These are phyloP conservation scores for Volucella inanis DNA, from an alignment of 2,888 invertebrate species.

Conservation along the genomic window DNA sequence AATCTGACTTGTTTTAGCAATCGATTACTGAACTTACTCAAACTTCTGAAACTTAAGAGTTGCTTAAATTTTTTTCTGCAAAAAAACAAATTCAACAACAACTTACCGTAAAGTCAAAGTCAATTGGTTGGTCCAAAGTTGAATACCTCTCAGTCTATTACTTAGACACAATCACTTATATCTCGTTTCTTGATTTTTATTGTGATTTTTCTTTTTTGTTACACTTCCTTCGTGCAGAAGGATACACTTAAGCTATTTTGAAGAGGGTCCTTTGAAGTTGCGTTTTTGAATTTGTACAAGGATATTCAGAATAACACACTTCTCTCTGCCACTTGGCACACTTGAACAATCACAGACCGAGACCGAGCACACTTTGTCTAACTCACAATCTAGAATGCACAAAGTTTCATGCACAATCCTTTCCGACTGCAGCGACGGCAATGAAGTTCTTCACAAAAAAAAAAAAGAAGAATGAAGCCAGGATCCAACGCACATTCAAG, in stretches of 20 bases:
- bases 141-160: slow-evolving; percentile 51
- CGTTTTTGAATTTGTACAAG: slow-evolving; percentile 20
- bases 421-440: slow-evolving; percentile 34
- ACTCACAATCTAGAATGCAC: slow-evolving; percentile 36
- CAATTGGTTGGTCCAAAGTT: slow-evolving; percentile 55
- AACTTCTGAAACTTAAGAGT: too few relatives aligned
- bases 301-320: slow-evolving; percentile 31
- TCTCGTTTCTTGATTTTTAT: slow-evolving; percentile 6
- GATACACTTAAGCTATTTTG: slow-evolving; percentile 23
- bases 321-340: slow-evolving; percentile 41
- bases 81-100: too few relatives aligned
- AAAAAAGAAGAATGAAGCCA: background rate
- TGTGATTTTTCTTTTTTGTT: slow-evolving; percentile 9
- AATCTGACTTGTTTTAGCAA: too few relatives aligned
- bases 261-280: slow-evolving; percentile 19
- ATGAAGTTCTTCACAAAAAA: slow-evolving; percentile 15
- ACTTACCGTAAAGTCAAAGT: slow-evolving; percentile 30
- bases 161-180: slow-evolving; percentile 45
- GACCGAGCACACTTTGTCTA: slow-evolving; percentile 49
- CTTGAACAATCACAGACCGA: slow-evolving; percentile 47
- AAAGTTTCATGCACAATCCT: slow-evolving; percentile 13
- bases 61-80: too few relatives aligned
- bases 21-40: too few relatives aligned
- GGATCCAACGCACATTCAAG: slow-evolving; percentile 56
- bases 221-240: slow-evolving; percentile 46